These are phyloP conservation scores for Triops longicaudatus DNA, from an alignment of 1,140 invertebrate genomes.

Conservation along the genomic window DNA sequence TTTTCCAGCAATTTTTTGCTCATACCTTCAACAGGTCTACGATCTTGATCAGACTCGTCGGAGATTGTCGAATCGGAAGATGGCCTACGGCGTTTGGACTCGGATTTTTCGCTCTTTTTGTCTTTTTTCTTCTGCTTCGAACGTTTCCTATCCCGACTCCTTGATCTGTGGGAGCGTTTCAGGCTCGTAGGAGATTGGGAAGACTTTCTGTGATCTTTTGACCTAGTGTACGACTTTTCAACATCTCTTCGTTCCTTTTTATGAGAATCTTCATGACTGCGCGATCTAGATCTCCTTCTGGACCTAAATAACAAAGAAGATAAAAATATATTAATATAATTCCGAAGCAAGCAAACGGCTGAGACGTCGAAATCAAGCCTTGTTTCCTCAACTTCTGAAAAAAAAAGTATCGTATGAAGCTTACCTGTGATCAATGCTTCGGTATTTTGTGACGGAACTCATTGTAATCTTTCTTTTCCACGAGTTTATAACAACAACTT, in stretches of 20 bases:
- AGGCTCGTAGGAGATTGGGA: neutral
- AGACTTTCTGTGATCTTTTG: neutral
- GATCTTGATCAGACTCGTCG: neutral
- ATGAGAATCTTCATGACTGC: neutral
- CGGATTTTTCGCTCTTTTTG: neutral
- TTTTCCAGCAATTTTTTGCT: conserved; percentile 27
- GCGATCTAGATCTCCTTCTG: neutral
- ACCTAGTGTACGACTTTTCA: neutral
- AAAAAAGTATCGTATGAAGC: neutral
- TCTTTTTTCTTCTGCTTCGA: neutral
- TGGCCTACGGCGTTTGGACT: neutral
- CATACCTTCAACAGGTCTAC: neutral
- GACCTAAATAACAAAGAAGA: neutral
- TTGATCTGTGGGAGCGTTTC: neutral
- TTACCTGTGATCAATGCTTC: neutral
- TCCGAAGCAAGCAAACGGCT: too few species aligned
- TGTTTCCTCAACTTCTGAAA: too few species aligned
- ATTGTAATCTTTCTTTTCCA: neutral
- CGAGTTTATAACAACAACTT: neutral
- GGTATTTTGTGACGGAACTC: neutral
- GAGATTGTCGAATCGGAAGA: neutral
- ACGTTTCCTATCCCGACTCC: neutral
- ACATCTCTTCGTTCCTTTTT: neutral
- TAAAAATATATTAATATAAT: neutral
- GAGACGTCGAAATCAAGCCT: too few species aligned